Conservation (phyloP, 2,888 invertebrate genomes). For the Drosophila paranaensis region DNA sequence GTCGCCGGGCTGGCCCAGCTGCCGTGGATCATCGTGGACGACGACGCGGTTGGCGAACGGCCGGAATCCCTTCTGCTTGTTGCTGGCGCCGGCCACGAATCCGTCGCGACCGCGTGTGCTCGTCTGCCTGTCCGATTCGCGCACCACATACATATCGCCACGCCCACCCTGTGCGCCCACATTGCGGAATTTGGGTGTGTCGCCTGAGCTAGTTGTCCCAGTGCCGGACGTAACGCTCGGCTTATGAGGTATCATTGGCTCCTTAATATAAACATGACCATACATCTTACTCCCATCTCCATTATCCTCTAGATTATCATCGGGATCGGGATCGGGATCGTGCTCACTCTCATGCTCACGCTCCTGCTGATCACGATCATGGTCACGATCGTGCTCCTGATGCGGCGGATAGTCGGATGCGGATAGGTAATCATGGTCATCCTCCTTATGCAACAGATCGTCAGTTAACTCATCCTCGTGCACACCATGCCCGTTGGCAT, state of each 20-base stretch:
- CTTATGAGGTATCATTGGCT: conserved; percentile 67
- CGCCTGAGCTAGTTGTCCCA: conserved; percentile 43
- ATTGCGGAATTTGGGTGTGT: conserved; percentile 75
- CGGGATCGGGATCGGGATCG: conserved; percentile 2
- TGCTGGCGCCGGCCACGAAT: conserved; percentile 73
- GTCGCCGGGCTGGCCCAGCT: conserved; percentile 84
- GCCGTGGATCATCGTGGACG: conserved; percentile 82
- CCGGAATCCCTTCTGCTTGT: conserved; percentile 81
- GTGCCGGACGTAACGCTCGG: conserved; percentile 40
- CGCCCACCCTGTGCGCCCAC: conserved; percentile 79
- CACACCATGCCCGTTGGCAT: conserved; percentile 25
- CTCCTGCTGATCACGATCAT: conserved; percentile 18
- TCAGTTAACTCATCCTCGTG: conserved; percentile 63
- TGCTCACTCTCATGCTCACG: conserved; percentile 16
- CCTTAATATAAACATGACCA: conserved; percentile 77
- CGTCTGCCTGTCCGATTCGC: conserved; percentile 80
- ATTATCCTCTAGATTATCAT: conserved; percentile 34
- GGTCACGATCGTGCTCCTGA: conserved; percentile 39
- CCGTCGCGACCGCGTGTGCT: conserved; percentile 77
- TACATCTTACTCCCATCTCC: conserved; percentile 60
- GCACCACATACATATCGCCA: conserved; percentile 81
- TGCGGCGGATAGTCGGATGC: conserved; percentile 80
- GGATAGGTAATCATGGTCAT: conserved; percentile 65
- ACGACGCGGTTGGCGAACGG: conserved; percentile 73
- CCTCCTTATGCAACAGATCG: conserved; percentile 58